Conservation (phyloP, 2,113 vertebrate genomes). For the Cephalopholis sonnerati region DNA sequence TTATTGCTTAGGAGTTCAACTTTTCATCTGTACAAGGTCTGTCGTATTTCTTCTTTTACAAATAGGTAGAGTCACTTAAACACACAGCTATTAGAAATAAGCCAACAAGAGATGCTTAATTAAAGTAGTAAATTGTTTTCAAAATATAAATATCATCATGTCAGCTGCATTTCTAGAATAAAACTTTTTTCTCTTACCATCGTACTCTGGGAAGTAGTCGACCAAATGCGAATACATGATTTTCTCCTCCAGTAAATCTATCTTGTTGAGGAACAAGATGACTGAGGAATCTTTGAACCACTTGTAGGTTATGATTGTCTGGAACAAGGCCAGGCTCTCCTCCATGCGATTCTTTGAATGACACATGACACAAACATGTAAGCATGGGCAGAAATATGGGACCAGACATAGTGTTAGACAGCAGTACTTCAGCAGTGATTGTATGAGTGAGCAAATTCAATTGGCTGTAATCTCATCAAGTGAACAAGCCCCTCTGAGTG, state of each 20-base stretch:
- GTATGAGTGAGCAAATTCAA: slow-evolving; percentile 49
- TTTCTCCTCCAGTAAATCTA: slow-evolving; percentile 92
- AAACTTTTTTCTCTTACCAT: slow-evolving; percentile 79
- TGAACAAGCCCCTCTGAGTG: slow-evolving; percentile 32
- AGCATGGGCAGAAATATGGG: slow-evolving; percentile 20
- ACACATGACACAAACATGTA: neutral
- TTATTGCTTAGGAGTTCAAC: neutral
- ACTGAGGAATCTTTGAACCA: slow-evolving; percentile 92
- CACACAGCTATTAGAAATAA: neutral
- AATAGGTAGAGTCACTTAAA: neutral
- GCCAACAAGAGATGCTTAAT: neutral
- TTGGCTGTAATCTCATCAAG: slow-evolving; percentile 48
- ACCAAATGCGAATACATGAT: slow-evolving; percentile 91
- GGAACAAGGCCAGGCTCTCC: slow-evolving; percentile 93
- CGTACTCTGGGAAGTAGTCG: slow-evolving; percentile 92
- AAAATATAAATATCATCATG: neutral
- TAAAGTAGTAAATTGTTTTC: neutral
- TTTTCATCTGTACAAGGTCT: neutral
- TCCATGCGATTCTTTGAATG: slow-evolving; percentile 90
- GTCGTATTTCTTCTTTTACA: neutral
- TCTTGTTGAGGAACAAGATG: slow-evolving; percentile 94
- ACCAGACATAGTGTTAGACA: slow-evolving; percentile 2
- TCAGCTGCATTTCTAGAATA: neutral
- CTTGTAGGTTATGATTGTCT: slow-evolving; percentile 90
- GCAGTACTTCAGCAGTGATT: slow-evolving; percentile 25